Evolutionary conservation across 2,888 invertebrate genomes (phyloP), one percentile per base, ranked within the genome.

Genomic region (Tachina fera): DNA sequence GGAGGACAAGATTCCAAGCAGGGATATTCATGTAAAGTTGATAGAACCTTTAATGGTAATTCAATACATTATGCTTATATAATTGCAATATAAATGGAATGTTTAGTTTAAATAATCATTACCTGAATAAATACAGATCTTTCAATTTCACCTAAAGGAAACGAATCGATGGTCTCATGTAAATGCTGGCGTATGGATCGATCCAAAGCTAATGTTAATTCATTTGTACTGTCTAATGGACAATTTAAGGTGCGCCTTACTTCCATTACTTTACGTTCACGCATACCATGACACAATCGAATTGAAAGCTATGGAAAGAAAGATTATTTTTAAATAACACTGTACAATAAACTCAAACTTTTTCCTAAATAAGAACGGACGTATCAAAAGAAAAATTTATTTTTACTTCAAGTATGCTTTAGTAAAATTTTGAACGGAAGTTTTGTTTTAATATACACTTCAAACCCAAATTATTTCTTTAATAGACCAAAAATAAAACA

Each of bases 1-100:
- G 96, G 96, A 1, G 94, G 94, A 91, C 97, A 98, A 1, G 94
- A 93, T 88, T 96, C 96, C 89, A 99, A 94, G 91, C 97, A 97
- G 47, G 98, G 97, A 93, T 98, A 99, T 93, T 98, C 98, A 90
- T 97, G 97, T 19, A 99, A 94, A 0, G 98, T 98, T 88, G 96
- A 96, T 92, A 97, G 95, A 87, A 99, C 95, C 94, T 97, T 47
- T 9, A 41, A 41, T 10, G 1, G 49, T 16, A 19, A 61, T 9
- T 31, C 3, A 47, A 19, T 22, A 9, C 0, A 19, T 43, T 49
- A 16, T 2, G 39, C 10, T 10, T 14, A 22, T 6, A 39, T 11
- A 16, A 16, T 22, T 65, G 9, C 5, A 31, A 31, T 31, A 6
- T 31, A 31, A 5, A 31, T 31, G 31, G 1, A 31, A 31, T 31